Percentiles rank a stretch among this genome's conserved stretches.
phyloP scores from a whole-genome alignment of 1,140 invertebrate species.

The Drosophila chauvacae region DNA sequence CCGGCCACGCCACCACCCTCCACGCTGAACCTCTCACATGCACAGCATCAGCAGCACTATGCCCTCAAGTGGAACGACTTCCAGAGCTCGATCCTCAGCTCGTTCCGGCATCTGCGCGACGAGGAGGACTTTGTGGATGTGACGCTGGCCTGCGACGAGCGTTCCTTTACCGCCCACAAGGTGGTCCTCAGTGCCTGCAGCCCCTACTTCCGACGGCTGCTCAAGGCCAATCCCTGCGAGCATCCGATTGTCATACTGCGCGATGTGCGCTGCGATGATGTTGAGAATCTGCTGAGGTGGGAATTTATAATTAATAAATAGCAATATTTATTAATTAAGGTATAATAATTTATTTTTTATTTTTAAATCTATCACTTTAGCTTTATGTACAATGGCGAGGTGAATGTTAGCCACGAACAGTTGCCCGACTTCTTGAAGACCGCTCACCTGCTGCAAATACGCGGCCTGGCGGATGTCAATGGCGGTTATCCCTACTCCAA shows the following conservation, averaged over 20 bases:
- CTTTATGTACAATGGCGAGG: slow-evolving; percentile 98
- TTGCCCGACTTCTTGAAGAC: slow-evolving; percentile 94
- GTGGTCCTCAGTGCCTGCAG: slow-evolving; percentile 96
- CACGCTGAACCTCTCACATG: slow-evolving; percentile 35
- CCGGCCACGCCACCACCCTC: slow-evolving; percentile 63
- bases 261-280: slow-evolving; percentile 94
- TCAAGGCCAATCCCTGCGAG: slow-evolving; percentile 96
- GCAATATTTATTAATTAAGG: not conserved
- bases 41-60: slow-evolving; percentile 89
- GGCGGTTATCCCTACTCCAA: slow-evolving; percentile 82
- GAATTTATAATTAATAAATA: too few species aligned
- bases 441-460: slow-evolving; percentile 95
- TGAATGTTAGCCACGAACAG: slow-evolving; percentile 95
- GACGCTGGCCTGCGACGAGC: slow-evolving; percentile 95
- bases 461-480: slow-evolving; percentile 94
- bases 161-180: slow-evolving; percentile 95
- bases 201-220: slow-evolving; percentile 94
- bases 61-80: slow-evolving; percentile 97
- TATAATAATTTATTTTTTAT: not conserved
- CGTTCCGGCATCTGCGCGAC: slow-evolving; percentile 93
- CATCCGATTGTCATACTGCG: slow-evolving; percentile 96
- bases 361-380: slow-evolving; percentile 71
- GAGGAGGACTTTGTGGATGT: slow-evolving; percentile 96
- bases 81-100: slow-evolving; percentile 94
- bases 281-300: slow-evolving; percentile 93